Base-by-base conservation (phyloP, 2,113 vertebrate species). In the Gallinago paraguaiae region DNA sequence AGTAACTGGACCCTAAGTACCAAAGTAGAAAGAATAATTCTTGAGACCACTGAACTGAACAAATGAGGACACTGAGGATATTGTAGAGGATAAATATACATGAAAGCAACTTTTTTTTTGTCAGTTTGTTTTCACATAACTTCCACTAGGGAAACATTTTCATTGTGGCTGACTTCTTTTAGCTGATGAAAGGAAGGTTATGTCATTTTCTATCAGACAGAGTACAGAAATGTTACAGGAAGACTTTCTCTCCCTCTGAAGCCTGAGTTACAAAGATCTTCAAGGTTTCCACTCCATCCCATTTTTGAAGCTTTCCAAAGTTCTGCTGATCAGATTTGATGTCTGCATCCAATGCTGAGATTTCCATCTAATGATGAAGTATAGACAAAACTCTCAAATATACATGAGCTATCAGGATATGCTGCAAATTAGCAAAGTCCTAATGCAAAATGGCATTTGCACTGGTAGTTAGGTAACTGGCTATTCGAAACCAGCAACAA, bases 141-240 rank as follows among this genome's bases (percentile, higher is more conserved):
- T 84, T 91, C 54, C 70, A 72, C 59, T n/a, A 46, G 33, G 30
- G 46, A 85, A 86, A 75, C 63, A 86, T 33, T 2, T 88, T 95
- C 18, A 17, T 69, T 50, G 71, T 90, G 82, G 68, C 30, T 92
- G 93, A 92, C 81, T 92, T 68, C 63, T 71, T 92, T 54, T 37
- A 61, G 51, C 27, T 93, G 85, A 90, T 92, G 37, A 94, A 94
- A 95, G 61, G 70, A 93, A 88, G 33, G 28, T 74, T 88, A 54
- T 89, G 65, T 72, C 69, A 85, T 91, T 95, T 95, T 89, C 70
- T 72, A 88, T 83, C 81, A 93, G 59, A 74, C 30, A 67, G 39
- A 84, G 25, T 61, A 80, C 45, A 91, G 70, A 89, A 91, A 65
- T 6, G 30, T n/a, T 90, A 83, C 30, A 56, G 71, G 68, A 91